These are phyloP conservation scores for Melieria omissa DNA, from an alignment of 2,888 invertebrate genomes.

Conservation along the genomic window DNA sequence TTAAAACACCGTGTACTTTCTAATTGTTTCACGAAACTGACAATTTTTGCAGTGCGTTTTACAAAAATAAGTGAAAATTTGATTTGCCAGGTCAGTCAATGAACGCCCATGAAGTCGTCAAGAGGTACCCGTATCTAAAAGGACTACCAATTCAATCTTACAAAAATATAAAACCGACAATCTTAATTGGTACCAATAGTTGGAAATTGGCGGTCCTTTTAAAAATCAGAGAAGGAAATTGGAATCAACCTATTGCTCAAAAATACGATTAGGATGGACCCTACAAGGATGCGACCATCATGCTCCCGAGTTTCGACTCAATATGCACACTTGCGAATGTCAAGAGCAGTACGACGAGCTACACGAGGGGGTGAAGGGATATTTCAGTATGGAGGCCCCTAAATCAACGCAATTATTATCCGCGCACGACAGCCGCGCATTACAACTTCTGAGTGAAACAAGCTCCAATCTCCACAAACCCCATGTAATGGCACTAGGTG, in stretches of 20 bases:
- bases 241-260: conserved; percentile 32
- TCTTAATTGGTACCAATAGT: conserved; percentile 32
- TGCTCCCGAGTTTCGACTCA: neutral
- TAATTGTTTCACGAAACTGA: too few relatives aligned
- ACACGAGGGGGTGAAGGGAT: conserved; percentile 27
- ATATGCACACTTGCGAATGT: conserved; percentile 31
- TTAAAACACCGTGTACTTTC: too few relatives aligned
- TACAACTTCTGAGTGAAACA: too few relatives aligned
- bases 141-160: conserved; percentile 31
- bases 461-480: too few relatives aligned
- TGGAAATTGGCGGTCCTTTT: conserved; percentile 30
- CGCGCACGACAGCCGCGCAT: too few relatives aligned
- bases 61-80: too few relatives aligned
- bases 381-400: conserved; percentile 18
- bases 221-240: conserved; percentile 31
- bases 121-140: conserved; percentile 19
- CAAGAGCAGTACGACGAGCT: conserved; percentile 22
- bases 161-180: conserved; percentile 26
- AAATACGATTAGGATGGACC: conserved; percentile 36
- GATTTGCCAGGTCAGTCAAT: conserved; percentile 15
- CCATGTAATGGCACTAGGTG: too few relatives aligned
- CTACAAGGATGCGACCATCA: conserved; percentile 9
- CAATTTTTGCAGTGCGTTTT: too few relatives aligned
- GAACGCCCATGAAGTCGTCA: neutral
- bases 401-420: too few relatives aligned